phyloP scores from a whole-genome alignment of 2,113 vertebrate genomes.

The Silurus asotus region DNA sequence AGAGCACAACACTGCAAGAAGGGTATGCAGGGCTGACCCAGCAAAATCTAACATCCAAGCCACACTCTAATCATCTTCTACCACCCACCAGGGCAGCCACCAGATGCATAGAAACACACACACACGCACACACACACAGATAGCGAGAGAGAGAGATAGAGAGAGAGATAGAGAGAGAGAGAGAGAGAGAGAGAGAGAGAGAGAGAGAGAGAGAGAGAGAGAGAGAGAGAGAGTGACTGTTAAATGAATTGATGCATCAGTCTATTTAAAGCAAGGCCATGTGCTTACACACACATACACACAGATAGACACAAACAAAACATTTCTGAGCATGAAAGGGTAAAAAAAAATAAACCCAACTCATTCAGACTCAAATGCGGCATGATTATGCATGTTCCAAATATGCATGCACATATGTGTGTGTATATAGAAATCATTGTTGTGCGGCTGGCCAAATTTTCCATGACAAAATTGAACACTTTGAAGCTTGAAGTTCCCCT shows the following conservation, averaged over 20 bases:
- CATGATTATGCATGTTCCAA: constrained; percentile 16
- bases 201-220: not conserved
- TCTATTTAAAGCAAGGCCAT: constrained; percentile 38
- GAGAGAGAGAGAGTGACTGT: not conserved
- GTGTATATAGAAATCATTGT: constrained; percentile 20
- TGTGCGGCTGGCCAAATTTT: constrained; percentile 20
- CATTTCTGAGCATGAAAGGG: constrained; percentile 21
- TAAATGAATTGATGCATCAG: constrained; percentile 26
- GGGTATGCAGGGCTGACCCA: constrained; percentile 67
- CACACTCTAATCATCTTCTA: constrained; percentile 63
- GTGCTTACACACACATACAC: constrained; percentile 20
- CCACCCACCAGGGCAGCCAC: constrained; percentile 45
- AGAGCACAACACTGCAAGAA: constrained; percentile 58
- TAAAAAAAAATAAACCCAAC: not conserved
- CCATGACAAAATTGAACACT: constrained; percentile 22
- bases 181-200: constrained; percentile 9
- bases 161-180: not conserved
- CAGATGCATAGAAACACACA: not conserved
- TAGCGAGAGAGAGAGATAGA: not conserved
- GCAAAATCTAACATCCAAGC: constrained; percentile 67
- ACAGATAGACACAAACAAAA: constrained; percentile 23
- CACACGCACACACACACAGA: not conserved
- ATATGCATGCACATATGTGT: constrained; percentile 2
- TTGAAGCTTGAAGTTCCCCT: not conserved
- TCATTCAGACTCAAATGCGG: constrained; percentile 3